A percentile compares a stretch with the other conserved stretches of the same genome.
phyloP scores from a whole-genome alignment of 1,140 invertebrate species.

The Harlomillsia oculata region DNA sequence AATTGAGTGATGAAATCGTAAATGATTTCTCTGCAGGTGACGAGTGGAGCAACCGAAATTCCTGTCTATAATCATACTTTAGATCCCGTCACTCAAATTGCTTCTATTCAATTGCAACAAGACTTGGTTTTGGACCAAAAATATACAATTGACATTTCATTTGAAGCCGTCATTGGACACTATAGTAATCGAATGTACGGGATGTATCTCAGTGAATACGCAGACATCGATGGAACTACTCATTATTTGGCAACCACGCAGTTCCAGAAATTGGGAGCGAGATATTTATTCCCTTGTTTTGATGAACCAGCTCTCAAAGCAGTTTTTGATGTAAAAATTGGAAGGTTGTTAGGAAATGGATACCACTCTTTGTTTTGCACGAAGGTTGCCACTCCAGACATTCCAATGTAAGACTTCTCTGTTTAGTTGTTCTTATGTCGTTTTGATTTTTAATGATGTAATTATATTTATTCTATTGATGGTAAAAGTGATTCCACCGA shows the following conservation, averaged over 20 bases:
- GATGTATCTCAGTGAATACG: not conserved
- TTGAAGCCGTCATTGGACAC: conserved; percentile 1
- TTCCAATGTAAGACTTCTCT: conserved; percentile 6
- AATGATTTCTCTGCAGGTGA: not conserved
- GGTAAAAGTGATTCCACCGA: not conserved
- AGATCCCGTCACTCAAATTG: not conserved
- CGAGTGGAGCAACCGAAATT: not conserved
- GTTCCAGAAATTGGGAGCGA: conserved; percentile 43
- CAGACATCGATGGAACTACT: not conserved
- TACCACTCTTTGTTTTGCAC: conserved; percentile 45
- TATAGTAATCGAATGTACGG: conserved; percentile 8
- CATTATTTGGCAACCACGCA: conserved; percentile 14
- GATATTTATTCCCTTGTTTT: conserved; percentile 81
- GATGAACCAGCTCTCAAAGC: conserved; percentile 79
- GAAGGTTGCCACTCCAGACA: conserved; percentile 24
- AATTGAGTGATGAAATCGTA: not conserved
- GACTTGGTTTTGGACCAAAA: not conserved
- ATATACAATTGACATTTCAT: conserved; percentile 10
- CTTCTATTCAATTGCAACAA: not conserved
- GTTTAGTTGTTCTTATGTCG: not conserved
- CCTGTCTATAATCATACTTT: not conserved
- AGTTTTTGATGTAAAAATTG: conserved; percentile 55
- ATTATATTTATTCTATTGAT: not conserved
- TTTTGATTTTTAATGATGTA: not conserved
- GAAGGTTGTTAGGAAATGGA: conserved; percentile 23